phyloP scores from a whole-genome alignment of 2,888 invertebrate species.

The Melanchra persicariae region DNA sequence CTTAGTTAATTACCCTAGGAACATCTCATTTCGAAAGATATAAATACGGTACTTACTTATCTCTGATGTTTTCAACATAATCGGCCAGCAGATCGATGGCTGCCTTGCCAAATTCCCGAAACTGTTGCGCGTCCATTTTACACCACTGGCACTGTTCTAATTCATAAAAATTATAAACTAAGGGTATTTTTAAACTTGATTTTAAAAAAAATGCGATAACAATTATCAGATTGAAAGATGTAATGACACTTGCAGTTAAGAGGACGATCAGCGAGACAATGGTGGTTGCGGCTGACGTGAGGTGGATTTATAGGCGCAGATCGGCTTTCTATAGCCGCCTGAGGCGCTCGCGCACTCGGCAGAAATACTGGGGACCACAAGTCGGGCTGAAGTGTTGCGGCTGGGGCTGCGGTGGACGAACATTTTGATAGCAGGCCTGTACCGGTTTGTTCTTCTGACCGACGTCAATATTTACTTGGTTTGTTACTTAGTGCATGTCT shows the following conservation, averaged over 20 bases:
- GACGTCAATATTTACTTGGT: slow-evolving; percentile 17
- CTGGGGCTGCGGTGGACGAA: slow-evolving; percentile 18
- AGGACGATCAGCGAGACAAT: slow-evolving; percentile 85
- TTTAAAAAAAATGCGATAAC: slow-evolving; percentile 15
- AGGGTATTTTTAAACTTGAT: slow-evolving; percentile 21
- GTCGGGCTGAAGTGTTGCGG: slow-evolving; percentile 27
- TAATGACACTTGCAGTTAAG: slow-evolving; percentile 72
- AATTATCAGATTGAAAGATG: slow-evolving; percentile 27
- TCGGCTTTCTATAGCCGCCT: slow-evolving; percentile 83
- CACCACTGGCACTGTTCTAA: slow-evolving; percentile 66
- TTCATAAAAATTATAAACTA: slow-evolving; percentile 44
- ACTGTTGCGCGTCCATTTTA: slow-evolving; percentile 94
- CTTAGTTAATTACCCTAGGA: slow-evolving; percentile 2
- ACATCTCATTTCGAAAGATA: not conserved
- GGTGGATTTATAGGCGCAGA: slow-evolving; percentile 84
- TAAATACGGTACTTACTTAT: slow-evolving; percentile 90
- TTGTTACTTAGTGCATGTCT: slow-evolving; percentile 10
- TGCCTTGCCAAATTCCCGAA: slow-evolving; percentile 96
- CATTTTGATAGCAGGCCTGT: slow-evolving; percentile 1
- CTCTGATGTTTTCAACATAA: slow-evolving; percentile 96
- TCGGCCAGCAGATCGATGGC: slow-evolving; percentile 97
- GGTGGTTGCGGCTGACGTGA: slow-evolving; percentile 75
- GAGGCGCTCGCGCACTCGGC: slow-evolving; percentile 59
- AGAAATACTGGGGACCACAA: slow-evolving; percentile 41
- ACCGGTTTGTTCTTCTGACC: slow-evolving; percentile 18